Percentiles rank a stretch among this genome's conserved stretches.
Evolutionary conservation across 1,140 invertebrate species (phyloP).

Genomic region (Drosophila obscura): DNA sequence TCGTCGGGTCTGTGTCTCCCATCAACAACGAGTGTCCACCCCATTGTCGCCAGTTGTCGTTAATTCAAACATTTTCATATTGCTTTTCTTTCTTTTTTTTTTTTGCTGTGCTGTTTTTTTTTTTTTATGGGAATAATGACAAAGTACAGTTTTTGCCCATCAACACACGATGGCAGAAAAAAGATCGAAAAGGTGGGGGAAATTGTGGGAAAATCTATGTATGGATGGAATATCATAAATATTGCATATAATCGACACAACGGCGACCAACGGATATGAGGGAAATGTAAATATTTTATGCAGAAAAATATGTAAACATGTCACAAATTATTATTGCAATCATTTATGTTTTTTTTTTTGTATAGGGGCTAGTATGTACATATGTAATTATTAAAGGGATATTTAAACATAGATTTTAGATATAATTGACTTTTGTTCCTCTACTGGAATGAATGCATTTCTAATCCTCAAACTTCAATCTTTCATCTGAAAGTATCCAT

Average conservation of each 20-base stretch:
- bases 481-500: too few relatives aligned
- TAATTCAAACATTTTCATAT: conserved; percentile 68
- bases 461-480: too few relatives aligned
- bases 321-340: conserved; percentile 48
- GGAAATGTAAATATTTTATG: conserved; percentile 47
- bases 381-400: neutral
- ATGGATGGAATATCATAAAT: conserved; percentile 44
- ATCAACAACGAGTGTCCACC: conserved; percentile 51
- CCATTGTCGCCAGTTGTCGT: conserved; percentile 72
- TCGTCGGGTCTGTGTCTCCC: conserved; percentile 39
- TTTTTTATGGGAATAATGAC: conserved; percentile 68
- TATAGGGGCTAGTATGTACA: too few relatives aligned
- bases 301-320: conserved; percentile 39
- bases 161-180: conserved; percentile 57
- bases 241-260: conserved; percentile 43
- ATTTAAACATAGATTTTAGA: too few relatives aligned
- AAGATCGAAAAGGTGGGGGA: conserved; percentile 1
- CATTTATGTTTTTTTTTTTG: conserved; percentile 38
- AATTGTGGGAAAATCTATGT: conserved; percentile 30
- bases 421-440: too few relatives aligned
- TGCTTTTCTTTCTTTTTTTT: conserved; percentile 15
- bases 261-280: conserved; percentile 29
- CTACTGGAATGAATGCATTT: too few relatives aligned
- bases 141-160: conserved; percentile 74
- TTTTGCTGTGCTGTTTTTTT: neutral